These are phyloP conservation scores for Pelmatolapia mariae DNA, from an alignment of 2,113 vertebrate genomes.

Conservation along the genomic window DNA sequence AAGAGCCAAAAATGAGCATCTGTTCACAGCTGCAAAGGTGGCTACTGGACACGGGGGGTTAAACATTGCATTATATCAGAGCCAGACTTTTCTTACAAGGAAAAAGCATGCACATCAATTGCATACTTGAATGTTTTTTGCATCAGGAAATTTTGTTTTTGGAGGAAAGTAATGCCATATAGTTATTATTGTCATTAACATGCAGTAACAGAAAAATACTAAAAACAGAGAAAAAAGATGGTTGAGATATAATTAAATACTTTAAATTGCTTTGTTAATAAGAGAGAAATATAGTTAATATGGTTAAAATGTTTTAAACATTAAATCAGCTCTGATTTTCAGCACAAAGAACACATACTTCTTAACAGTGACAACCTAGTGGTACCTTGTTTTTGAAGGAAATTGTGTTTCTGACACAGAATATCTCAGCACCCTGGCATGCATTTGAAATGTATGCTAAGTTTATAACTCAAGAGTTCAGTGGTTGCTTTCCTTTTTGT, in stretches of 20 bases:
- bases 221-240: neutral
- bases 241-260: neutral
- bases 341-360: neutral
- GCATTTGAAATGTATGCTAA: neutral
- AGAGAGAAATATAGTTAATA: neutral
- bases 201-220: neutral
- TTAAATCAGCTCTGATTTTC: neutral
- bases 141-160: neutral
- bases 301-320: neutral
- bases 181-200: neutral
- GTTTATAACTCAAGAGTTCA: neutral
- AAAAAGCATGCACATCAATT: neutral
- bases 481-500: neutral
- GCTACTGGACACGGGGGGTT: slow-evolving; percentile 10
- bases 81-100: neutral
- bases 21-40: slow-evolving; percentile 28
- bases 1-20: slow-evolving; percentile 24
- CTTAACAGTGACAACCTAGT: neutral
- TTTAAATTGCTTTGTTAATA: neutral
- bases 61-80: slow-evolving; percentile 14
- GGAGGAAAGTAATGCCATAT: neutral
- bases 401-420: neutral
- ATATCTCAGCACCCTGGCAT: neutral
- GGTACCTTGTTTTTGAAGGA: neutral
- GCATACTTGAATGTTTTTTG: neutral